phyloP scores from a whole-genome alignment of 1,140 invertebrate genomes.

The Drosophila lacertosa region DNA sequence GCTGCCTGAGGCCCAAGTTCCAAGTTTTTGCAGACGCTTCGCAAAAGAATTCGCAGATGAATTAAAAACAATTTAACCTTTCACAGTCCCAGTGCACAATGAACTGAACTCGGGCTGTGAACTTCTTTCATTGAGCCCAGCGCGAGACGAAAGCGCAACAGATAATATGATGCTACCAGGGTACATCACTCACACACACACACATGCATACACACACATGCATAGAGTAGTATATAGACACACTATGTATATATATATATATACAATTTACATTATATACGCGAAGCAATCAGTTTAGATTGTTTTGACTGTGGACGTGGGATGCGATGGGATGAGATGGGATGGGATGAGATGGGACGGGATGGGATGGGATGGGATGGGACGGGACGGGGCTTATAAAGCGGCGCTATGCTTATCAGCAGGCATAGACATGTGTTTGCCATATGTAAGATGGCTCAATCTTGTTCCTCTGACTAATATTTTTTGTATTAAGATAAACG shows the following conservation, averaged over 20 bases:
- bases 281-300: slow-evolving; percentile 63
- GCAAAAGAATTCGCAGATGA: slow-evolving; percentile 74
- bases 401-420: slow-evolving; percentile 59
- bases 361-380: too few species aligned
- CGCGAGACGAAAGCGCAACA: slow-evolving; percentile 39
- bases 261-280: not conserved
- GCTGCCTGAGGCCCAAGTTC: slow-evolving; percentile 11
- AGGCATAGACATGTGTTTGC: slow-evolving; percentile 32
- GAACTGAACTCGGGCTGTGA: slow-evolving; percentile 73
- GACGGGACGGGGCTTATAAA: slow-evolving; percentile 43
- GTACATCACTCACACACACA: slow-evolving; percentile 34
- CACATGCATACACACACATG: slow-evolving; percentile 8
- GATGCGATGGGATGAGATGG: too few species aligned
- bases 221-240: slow-evolving; percentile 2
- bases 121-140: slow-evolving; percentile 67
- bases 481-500: slow-evolving; percentile 28
- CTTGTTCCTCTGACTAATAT: slow-evolving; percentile 29
- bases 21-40: slow-evolving; percentile 35
- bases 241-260: not conserved
- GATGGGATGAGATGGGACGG: too few species aligned
- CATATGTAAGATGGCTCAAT: slow-evolving; percentile 38
- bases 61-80: slow-evolving; percentile 81
- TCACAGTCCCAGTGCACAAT: slow-evolving; percentile 64
- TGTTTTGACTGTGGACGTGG: slow-evolving; percentile 60
- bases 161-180: slow-evolving; percentile 52